A percentile compares a stretch with the other conserved stretches of the same genome.
phyloP scores from a whole-genome alignment of 2,888 invertebrate species.

The Ectemnius lituratus region DNA sequence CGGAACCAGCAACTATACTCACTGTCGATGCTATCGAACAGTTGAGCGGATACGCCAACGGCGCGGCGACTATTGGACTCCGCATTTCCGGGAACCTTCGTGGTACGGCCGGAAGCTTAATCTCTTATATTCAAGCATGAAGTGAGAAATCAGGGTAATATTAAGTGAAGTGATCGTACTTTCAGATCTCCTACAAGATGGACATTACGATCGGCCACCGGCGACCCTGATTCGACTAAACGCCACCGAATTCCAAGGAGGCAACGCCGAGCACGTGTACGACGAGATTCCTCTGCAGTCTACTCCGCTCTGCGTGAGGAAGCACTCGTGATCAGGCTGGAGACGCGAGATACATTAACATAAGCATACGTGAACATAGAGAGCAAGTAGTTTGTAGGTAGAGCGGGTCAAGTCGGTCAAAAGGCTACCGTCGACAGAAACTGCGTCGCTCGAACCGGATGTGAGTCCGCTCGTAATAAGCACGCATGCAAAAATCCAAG shows the following conservation, averaged over 20 bases:
- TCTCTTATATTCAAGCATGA: not conserved
- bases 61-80: constrained; percentile 69
- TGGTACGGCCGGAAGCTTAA: constrained; percentile 55
- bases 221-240: constrained; percentile 52
- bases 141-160: not conserved
- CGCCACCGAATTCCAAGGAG: constrained; percentile 64
- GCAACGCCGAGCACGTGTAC: constrained; percentile 82
- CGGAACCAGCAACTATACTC: constrained; percentile 55
- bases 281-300: constrained; percentile 82
- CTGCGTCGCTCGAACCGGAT: constrained; percentile 37
- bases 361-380: no score
- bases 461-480: constrained; percentile 24
- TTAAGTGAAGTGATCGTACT: not conserved
- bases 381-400: no score
- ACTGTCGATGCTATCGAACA: constrained; percentile 59
- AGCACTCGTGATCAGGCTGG: constrained; percentile 32
- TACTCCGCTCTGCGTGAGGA: constrained; percentile 26
- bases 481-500: constrained; percentile 42
- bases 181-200: constrained; percentile 80
- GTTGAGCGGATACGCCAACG: constrained; percentile 70
- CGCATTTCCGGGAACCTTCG: constrained; percentile 69
- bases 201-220: constrained; percentile 81
- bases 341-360: no score
- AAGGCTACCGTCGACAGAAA: not conserved
- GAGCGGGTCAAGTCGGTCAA: not conserved